Evolutionary conservation across 2,888 invertebrate species (phyloP), one percentile per base, ranked within the genome.

Genomic region (Asteroscopus sphinx): DNA sequence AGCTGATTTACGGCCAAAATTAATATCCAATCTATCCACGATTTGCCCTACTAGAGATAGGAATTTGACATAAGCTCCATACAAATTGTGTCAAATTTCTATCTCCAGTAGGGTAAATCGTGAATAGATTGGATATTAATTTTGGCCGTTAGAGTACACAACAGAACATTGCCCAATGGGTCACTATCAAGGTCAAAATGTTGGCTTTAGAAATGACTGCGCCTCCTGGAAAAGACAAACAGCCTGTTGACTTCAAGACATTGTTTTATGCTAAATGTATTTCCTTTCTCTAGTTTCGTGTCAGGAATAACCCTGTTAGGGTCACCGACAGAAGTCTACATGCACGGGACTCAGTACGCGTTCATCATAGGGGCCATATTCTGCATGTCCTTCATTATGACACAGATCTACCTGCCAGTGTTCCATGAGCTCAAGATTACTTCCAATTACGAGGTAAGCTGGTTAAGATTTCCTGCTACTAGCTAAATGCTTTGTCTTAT

Each of bases 231-330:
- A 21, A 0, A 28, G 3, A 13, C 3, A 11, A 15, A 16, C 15
- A 30, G n/a, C n/a, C n/a, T n/a, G n/a, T n/a, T n/a, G n/a, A n/a
- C n/a, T n/a, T n/a, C n/a, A n/a, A n/a, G n/a, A n/a, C n/a, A n/a
- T n/a, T n/a, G n/a, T n/a, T n/a, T n/a, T n/a, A n/a, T n/a, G n/a
- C n/a, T n/a, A n/a, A n/a, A n/a, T n/a, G n/a, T n/a, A 39, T 66
- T 47, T 41, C 8, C 45, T 4, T 54, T 47, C 37, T 81, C 57
- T 84, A 96, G 97, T 85, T 97, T 96, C 62, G 95, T 97, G 56
- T 97, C 97, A 11, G 97, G 97, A 1, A 97, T 97, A 66, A 97
- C 97, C 0, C 85, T 97, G 28, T 90, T 97, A 54, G 97, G 97
- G 2, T 96, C 96, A 7, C 97, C 97, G 0, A 97, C 97, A 0